A percentile compares a stretch with the other conserved stretches of the same genome.
Conservation (phyloP, 2,888 invertebrate genomes). For the Papilio protenor region DNA sequence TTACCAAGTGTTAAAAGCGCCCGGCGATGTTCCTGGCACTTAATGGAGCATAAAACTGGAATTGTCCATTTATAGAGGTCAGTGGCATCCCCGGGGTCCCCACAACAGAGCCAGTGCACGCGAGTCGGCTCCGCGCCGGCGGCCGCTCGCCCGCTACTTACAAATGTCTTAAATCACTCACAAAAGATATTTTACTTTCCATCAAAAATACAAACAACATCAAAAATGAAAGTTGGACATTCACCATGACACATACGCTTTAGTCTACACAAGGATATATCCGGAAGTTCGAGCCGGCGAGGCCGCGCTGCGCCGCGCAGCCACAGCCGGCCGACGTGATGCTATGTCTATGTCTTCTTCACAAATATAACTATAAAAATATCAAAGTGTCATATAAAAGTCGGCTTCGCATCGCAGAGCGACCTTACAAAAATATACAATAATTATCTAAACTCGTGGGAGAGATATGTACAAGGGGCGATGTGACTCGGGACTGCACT, state of each 20-base stretch:
- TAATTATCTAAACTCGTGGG: conserved; percentile 1
- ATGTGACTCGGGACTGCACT: background rate
- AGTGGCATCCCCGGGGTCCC: too few relatives aligned
- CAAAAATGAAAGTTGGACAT: conserved; percentile 3
- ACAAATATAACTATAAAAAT: conserved; percentile 22
- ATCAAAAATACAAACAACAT: conserved; percentile 21
- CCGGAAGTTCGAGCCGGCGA: background rate
- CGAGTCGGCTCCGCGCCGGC: conserved; percentile 22
- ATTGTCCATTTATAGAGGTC: too few relatives aligned
- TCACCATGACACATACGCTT: conserved; percentile 2
- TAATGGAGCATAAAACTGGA: too few relatives aligned
- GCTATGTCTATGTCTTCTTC: background rate
- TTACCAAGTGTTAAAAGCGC: too few relatives aligned
- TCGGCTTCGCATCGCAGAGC: background rate
- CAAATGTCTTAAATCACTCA: background rate
- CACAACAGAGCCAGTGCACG: too few relatives aligned
- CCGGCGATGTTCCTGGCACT: too few relatives aligned
- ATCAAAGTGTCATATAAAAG: conserved; percentile 18
- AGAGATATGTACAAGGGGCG: background rate
- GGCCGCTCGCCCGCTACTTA: background rate
- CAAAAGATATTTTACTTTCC: conserved; percentile 40
- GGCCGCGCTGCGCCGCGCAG: background rate
- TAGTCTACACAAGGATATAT: background rate
- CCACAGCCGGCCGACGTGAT: background rate
- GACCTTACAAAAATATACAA: conserved; percentile 8